These are phyloP conservation scores for Ptilonorhynchus violaceus DNA, from an alignment of 2,113 vertebrate genomes.

Conservation along the genomic window DNA sequence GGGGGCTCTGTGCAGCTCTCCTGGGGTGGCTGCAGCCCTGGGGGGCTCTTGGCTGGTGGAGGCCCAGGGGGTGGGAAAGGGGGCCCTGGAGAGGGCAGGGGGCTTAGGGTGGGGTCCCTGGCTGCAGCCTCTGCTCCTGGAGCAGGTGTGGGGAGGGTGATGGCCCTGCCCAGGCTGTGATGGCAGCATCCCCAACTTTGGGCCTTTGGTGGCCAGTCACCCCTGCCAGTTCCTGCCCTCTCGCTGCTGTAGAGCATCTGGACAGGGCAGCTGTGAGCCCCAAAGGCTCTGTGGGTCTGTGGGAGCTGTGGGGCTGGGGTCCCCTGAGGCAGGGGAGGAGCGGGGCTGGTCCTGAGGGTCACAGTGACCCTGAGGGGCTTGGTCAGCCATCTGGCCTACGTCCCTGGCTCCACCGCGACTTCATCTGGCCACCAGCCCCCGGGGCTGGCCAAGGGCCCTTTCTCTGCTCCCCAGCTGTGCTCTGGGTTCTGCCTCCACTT, in stretches of 20 bases:
- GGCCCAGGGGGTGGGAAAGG: not conserved
- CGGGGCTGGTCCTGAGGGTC: not conserved
- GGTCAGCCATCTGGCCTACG: not conserved
- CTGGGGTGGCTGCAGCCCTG: fast-evolving
- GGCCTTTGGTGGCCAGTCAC: not conserved
- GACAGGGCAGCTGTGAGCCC: not conserved
- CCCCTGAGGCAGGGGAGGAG: not conserved
- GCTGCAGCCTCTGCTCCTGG: not conserved
- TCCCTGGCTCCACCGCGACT: fast-evolving
- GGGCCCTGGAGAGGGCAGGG: not conserved
- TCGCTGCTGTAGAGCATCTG: not conserved
- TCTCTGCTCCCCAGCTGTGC: not conserved
- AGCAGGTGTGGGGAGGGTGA: fast-evolving
- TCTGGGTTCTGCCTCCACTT: slow-evolving; percentile 15
- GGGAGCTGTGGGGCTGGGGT: not conserved
- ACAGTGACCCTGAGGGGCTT: not conserved
- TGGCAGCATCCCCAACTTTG: fast-evolving
- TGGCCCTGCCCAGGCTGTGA: not conserved
- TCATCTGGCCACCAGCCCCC: not conserved
- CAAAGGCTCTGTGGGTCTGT: fast-evolving
- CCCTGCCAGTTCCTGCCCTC: not conserved
- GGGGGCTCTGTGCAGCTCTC: not conserved
- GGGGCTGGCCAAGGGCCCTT: not conserved
- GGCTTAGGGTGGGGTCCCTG: not conserved
- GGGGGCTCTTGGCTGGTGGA: not conserved